Percentiles rank a stretch among this genome's conserved stretches.
Evolutionary conservation across 2,113 vertebrate species (phyloP).

Genomic region (Apeltes quadracus): DNA sequence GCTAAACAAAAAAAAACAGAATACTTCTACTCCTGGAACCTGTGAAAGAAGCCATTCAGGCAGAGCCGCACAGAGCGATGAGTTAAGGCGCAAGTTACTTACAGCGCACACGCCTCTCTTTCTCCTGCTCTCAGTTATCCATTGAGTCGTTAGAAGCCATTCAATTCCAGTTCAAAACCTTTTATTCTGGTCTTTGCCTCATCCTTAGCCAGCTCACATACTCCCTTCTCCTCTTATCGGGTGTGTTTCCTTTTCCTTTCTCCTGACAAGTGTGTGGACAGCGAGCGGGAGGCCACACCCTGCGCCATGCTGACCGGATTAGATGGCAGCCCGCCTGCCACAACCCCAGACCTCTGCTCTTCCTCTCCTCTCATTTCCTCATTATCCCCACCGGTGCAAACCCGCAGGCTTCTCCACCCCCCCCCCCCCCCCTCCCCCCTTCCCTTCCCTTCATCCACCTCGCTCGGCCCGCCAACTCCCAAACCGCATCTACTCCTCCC

Average conservation of each 20-base stretch:
- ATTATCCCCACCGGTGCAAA: conserved; percentile 20
- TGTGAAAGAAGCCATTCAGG: background rate
- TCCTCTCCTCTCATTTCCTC: conserved; percentile 62
- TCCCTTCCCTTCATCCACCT: conserved; percentile 49
- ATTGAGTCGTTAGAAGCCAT: conserved; percentile 12
- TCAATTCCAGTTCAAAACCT: conserved; percentile 2
- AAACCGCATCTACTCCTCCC: conserved; percentile 55
- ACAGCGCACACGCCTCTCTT: conserved; percentile 31
- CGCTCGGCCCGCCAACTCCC: conserved; percentile 43
- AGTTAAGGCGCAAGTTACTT: conserved; percentile 27
- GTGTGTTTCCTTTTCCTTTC: background rate
- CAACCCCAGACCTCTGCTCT: conserved; percentile 67
- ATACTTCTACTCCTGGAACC: background rate
- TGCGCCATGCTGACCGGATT: conserved; percentile 75
- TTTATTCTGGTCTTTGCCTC: conserved; percentile 11
- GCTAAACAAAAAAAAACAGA: background rate
- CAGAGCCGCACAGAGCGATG: background rate
- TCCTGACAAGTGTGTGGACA: conserved; percentile 26
- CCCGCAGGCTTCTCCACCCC: conserved; percentile 28
- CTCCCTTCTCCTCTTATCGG: conserved; percentile 32
- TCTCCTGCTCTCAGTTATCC: conserved; percentile 23
- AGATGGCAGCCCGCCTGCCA: conserved; percentile 68
- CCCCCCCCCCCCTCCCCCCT: conserved; percentile 32
- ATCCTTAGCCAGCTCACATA: conserved; percentile 16
- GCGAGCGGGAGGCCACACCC: conserved; percentile 74